Conservation (phyloP, 2,797 vertebrate genomes). For the Anas georgica region DNA sequence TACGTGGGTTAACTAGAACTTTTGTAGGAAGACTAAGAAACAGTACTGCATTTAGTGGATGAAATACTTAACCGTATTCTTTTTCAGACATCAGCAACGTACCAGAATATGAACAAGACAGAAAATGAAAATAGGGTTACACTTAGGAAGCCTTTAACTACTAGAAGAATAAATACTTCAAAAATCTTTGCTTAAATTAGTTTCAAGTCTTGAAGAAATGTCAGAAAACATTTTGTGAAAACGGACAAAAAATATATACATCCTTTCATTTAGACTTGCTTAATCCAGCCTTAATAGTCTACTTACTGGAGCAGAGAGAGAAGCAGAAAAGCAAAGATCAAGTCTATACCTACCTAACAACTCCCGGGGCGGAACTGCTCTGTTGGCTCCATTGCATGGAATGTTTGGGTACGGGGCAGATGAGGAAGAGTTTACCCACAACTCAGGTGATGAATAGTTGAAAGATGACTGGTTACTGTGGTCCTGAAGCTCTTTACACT, state of each 20-base stretch:
- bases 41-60: not conserved
- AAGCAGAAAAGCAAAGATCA: not conserved
- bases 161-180: not conserved
- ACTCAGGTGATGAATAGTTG: constrained; percentile 88
- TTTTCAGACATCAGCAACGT: not conserved
- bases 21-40: not conserved
- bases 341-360: constrained; percentile 83
- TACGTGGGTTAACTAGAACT: not conserved
- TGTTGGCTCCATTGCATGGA: constrained; percentile 95
- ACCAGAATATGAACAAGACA: not conserved
- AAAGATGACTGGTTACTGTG: constrained; percentile 83
- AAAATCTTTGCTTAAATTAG: not conserved
- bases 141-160: not conserved
- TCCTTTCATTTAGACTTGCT: not conserved
- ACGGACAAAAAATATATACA: not conserved
- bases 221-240: not conserved
- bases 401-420: constrained; percentile 93
- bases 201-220: not conserved
- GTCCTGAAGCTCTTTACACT: constrained; percentile 90
- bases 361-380: constrained; percentile 87
- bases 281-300: not conserved
- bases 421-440: constrained; percentile 90
- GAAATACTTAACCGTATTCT: not conserved
- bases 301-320: not conserved
- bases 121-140: not conserved